phyloP scores from a whole-genome alignment of 2,113 vertebrate genomes.

The Acanthisitta chloris region DNA sequence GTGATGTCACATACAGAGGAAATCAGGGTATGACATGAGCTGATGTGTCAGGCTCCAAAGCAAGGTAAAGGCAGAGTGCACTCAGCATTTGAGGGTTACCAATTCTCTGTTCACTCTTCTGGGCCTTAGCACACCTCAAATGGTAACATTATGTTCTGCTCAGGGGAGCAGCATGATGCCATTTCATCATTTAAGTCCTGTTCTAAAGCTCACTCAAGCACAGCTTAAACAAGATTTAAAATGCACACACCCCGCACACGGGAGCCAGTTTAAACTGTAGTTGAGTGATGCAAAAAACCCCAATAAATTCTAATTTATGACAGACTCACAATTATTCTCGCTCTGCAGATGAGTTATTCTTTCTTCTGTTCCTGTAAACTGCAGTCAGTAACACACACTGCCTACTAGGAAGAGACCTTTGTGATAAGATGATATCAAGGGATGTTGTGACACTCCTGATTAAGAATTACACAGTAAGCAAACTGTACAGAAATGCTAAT shows the following conservation, averaged over 20 bases:
- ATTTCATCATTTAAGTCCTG: neutral
- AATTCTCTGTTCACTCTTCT: neutral
- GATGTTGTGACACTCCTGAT: constrained; percentile 44
- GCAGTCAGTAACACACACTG: neutral
- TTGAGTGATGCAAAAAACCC: neutral
- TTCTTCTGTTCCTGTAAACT: constrained; percentile 5
- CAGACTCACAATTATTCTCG: neutral
- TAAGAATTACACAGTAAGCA: constrained; percentile 45
- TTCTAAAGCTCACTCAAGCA: neutral
- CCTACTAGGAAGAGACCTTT: neutral
- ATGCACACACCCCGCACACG: neutral
- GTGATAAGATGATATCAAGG: constrained; percentile 30
- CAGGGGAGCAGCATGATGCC: neutral
- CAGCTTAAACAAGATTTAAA: neutral
- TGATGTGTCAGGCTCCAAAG: neutral
- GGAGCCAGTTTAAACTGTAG: neutral
- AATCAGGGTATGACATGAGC: neutral
- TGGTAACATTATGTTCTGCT: neutral
- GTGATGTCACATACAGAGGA: neutral
- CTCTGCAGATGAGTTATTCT: neutral
- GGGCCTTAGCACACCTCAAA: neutral
- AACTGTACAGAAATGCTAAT: constrained; percentile 41
- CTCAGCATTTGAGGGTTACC: neutral
- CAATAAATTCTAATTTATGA: neutral
- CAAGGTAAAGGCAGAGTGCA: neutral